A percentile compares a stretch with the other conserved stretches of the same genome.
phyloP scores from a whole-genome alignment of 2,797 vertebrate genomes.

The Bradypus variegatus region DNA sequence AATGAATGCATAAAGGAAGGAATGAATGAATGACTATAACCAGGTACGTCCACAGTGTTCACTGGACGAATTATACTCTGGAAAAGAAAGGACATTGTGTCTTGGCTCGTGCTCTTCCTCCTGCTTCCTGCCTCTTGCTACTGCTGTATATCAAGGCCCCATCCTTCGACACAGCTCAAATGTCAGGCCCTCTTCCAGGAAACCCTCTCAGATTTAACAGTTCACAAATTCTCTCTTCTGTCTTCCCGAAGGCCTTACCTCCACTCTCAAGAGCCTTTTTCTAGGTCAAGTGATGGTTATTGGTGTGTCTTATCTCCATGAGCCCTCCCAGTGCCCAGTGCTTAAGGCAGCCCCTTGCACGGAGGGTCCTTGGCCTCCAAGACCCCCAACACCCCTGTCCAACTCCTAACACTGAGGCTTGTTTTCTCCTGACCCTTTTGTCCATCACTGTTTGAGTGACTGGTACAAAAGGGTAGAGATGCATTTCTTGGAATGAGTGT shows the following conservation, averaged over 20 bases:
- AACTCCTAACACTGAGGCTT: background rate
- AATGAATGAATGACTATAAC: background rate
- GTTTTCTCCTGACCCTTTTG: background rate
- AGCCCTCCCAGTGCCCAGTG: background rate
- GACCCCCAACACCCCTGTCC: background rate
- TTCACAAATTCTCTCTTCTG: background rate
- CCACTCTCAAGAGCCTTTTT: background rate
- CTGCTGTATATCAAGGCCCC: background rate
- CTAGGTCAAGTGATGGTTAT: background rate
- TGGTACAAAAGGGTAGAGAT: background rate
- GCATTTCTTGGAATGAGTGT: background rate
- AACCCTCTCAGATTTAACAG: background rate
- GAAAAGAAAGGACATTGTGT: background rate
- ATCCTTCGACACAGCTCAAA: background rate
- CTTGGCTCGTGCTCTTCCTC: background rate
- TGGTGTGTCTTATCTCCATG: background rate
- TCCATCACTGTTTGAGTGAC: background rate
- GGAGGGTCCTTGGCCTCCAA: background rate
- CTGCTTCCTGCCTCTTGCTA: background rate
- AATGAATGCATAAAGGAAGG: background rate
- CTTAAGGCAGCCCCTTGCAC: background rate
- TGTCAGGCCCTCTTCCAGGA: background rate
- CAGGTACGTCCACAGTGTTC: no score
- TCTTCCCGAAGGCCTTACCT: background rate
- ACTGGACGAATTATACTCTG: background rate